Evolutionary conservation across 2,888 invertebrate genomes (phyloP).

Genomic region (Macrosoma leucophasiata): DNA sequence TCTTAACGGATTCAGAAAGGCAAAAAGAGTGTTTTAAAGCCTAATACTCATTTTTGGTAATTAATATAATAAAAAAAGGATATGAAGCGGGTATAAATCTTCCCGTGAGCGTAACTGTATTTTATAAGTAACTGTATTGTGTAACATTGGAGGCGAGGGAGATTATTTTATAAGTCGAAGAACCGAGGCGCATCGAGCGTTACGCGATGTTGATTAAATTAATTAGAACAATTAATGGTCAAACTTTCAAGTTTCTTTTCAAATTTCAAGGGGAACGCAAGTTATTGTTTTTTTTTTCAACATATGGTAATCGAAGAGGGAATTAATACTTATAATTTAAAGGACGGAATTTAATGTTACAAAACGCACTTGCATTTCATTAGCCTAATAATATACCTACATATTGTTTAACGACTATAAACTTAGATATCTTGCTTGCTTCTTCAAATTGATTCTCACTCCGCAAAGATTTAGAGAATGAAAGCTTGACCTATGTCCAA

Average conservation of each 20-base stretch:
- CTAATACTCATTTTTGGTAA: slow-evolving; percentile 11
- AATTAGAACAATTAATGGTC: slow-evolving; percentile 54
- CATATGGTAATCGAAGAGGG: too few species aligned
- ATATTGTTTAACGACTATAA: too few species aligned
- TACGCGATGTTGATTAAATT: slow-evolving; percentile 58
- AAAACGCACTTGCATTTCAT: too few species aligned
- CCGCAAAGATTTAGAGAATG: too few species aligned
- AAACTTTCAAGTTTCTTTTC: slow-evolving; percentile 47
- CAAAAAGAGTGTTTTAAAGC: slow-evolving; percentile 1
- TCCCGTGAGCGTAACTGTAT: slow-evolving; percentile 22
- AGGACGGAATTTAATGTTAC: too few species aligned
- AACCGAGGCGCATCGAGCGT: slow-evolving; percentile 40
- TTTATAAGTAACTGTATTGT: slow-evolving; percentile 26
- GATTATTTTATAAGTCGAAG: slow-evolving; percentile 28
- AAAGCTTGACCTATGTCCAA: too few species aligned
- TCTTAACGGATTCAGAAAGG: background rate
- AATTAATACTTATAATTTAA: too few species aligned
- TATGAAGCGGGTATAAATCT: slow-evolving; percentile 10
- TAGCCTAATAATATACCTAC: too few species aligned
- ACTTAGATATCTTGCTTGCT: too few species aligned
- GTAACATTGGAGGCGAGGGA: slow-evolving; percentile 17
- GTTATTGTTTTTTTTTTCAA: too few species aligned
- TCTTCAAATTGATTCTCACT: too few species aligned
- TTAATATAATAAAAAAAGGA: slow-evolving; percentile 6
- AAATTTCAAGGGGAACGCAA: slow-evolving; percentile 15